Percentiles rank a stretch among this genome's conserved stretches.
Evolutionary conservation across 2,113 vertebrate species (phyloP).

Genomic region (Nematolebias whitei): DNA sequence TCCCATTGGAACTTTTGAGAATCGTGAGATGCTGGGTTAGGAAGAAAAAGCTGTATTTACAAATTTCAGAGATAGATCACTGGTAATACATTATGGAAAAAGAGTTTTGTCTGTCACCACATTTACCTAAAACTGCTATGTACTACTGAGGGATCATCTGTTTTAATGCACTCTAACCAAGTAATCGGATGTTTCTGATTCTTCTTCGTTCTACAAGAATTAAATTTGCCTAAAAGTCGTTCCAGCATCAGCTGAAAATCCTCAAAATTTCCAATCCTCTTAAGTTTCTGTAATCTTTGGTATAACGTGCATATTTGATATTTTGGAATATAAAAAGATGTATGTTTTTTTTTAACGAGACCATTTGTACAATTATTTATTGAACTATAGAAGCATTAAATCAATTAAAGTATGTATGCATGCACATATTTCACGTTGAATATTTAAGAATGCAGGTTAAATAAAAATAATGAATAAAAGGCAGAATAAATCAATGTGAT

Average conservation of each 20-base stretch:
- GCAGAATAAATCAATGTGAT: constrained; percentile 60
- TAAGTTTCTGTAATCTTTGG: neutral
- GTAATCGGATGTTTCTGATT: constrained; percentile 52
- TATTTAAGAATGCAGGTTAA: constrained; percentile 2
- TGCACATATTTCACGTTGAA: neutral
- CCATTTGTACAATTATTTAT: no score
- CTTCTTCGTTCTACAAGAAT: constrained; percentile 35
- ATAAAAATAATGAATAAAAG: constrained; percentile 37
- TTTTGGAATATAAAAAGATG: no score
- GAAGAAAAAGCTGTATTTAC: constrained; percentile 12
- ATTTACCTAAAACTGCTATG: constrained; percentile 28
- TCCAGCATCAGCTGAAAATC: constrained; percentile 26
- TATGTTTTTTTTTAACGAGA: no score
- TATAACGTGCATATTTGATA: neutral
- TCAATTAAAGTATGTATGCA: neutral
- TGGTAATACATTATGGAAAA: constrained; percentile 14
- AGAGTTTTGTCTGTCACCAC: constrained; percentile 6
- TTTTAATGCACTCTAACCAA: constrained; percentile 45
- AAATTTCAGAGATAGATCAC: constrained; percentile 4
- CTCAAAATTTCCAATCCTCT: constrained; percentile 2
- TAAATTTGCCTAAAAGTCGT: constrained; percentile 30
- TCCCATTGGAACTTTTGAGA: neutral
- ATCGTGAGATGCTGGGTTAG: neutral
- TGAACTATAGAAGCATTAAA: neutral
- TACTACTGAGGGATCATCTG: constrained; percentile 38